Evolutionary conservation across 1,140 invertebrate species (phyloP).

Genomic region (Caerostris extrusa): DNA sequence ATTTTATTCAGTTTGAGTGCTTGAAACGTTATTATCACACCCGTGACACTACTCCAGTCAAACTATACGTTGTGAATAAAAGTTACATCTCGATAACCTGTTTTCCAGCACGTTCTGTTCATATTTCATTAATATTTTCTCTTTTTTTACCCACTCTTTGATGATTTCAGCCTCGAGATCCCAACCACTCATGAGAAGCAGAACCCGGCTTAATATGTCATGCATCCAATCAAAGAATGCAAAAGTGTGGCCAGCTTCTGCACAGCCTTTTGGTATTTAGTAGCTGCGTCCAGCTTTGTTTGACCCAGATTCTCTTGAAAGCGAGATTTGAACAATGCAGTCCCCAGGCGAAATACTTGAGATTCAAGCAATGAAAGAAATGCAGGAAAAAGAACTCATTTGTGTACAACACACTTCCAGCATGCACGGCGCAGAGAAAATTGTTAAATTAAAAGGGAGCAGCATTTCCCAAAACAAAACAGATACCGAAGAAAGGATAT

Average conservation of each 20-base stretch:
- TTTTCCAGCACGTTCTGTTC: neutral
- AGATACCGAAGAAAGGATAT: neutral
- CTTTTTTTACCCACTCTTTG: neutral
- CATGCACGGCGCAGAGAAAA: neutral
- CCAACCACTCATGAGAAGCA: neutral
- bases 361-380: conserved; percentile 53
- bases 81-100: neutral
- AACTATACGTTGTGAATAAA: neutral
- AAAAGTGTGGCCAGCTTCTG: neutral
- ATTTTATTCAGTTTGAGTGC: too few relatives aligned
- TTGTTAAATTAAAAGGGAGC: neutral
- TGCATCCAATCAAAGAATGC: conserved; percentile 3
- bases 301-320: conserved; percentile 47
- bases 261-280: conserved; percentile 19
- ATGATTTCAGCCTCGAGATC: neutral
- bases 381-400: conserved; percentile 20
- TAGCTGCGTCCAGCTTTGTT: conserved; percentile 38
- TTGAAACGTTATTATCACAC: too few relatives aligned
- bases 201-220: neutral
- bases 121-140: neutral
- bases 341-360: conserved; percentile 47
- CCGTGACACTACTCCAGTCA: too few relatives aligned
- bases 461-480: neutral
- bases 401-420: conserved; percentile 42
- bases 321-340: conserved; percentile 42